Conservation (phyloP, 2,888 invertebrate species). For the Aspidiotus rigidus region DNA sequence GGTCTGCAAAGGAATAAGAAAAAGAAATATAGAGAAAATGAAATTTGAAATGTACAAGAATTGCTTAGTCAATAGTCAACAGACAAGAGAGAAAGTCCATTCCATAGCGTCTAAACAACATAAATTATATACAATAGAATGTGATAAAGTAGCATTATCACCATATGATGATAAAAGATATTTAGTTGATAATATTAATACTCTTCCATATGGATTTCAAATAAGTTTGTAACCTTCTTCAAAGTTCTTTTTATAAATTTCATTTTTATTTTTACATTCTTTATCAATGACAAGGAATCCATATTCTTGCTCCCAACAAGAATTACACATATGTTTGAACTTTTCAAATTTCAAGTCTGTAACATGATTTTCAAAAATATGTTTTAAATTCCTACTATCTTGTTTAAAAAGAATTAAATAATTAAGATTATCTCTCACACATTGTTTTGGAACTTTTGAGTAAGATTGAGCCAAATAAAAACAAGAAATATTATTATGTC, state of each 20-base stretch:
- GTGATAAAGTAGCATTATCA: slow-evolving; percentile 21
- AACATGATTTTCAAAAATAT: slow-evolving; percentile 1
- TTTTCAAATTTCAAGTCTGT: slow-evolving; percentile 9
- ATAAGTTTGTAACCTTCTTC: slow-evolving; percentile 3
- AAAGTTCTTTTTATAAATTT: neutral
- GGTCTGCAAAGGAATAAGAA: slow-evolving; percentile 17
- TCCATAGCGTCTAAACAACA: slow-evolving; percentile 17
- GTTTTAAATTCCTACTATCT: slow-evolving; percentile 1
- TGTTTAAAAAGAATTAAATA: slow-evolving; percentile 8
- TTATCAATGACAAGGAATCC: neutral
- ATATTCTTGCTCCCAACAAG: neutral
- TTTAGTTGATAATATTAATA: slow-evolving; percentile 20
- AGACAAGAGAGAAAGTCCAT: slow-evolving; percentile 13
- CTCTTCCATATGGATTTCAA: slow-evolving; percentile 20
- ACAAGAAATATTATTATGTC: slow-evolving; percentile 10
- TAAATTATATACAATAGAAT: slow-evolving; percentile 19
- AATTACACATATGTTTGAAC: neutral
- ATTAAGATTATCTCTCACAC: slow-evolving; percentile 11
- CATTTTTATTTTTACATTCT: neutral
- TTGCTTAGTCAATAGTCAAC: slow-evolving; percentile 1
- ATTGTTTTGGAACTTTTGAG: slow-evolving; percentile 6
- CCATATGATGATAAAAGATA: slow-evolving; percentile 24
- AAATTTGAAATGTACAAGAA: slow-evolving; percentile 24
- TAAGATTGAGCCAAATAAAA: slow-evolving; percentile 9
- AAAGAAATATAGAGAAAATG: slow-evolving; percentile 21